phyloP scores from a whole-genome alignment of 30 jellyfish, hydroid and myxozoan genomes.

The Turritopsis rubra region DNA sequence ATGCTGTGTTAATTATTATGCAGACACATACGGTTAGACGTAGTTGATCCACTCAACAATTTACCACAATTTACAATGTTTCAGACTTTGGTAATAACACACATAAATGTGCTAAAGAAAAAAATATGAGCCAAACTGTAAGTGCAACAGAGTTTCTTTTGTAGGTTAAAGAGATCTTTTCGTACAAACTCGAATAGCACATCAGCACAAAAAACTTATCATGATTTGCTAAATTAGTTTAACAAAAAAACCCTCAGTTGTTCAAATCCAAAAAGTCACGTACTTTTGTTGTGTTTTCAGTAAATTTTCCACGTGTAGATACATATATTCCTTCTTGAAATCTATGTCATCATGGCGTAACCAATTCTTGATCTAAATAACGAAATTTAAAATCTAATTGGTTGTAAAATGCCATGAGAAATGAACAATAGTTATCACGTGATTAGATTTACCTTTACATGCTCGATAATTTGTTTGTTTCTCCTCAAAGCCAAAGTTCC shows the following conservation, averaged over 20 bases:
- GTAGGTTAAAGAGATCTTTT: too few species aligned
- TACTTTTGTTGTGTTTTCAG: background rate
- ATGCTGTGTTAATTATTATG: too few species aligned
- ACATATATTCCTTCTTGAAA: constrained; percentile 17
- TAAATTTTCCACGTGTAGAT: constrained; percentile 6
- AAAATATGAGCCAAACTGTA: background rate
- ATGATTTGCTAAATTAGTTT: too few species aligned
- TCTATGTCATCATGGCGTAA: constrained; percentile 12
- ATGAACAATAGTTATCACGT: background rate
- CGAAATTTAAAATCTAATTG: background rate
- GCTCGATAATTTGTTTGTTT: background rate
- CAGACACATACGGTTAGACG: too few species aligned
- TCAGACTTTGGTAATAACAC: too few species aligned
- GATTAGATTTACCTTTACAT: background rate
- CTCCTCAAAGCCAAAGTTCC: background rate
- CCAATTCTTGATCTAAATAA: background rate
- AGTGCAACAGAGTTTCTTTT: too few species aligned
- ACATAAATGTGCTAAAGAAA: too few species aligned
- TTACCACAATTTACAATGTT: too few species aligned
- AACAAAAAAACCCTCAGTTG: too few species aligned
- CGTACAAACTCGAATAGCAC: too few species aligned
- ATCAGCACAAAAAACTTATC: too few species aligned
- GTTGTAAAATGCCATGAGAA: constrained; percentile 9
- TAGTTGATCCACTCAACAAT: too few species aligned
- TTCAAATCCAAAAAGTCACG: background rate